Percentiles rank a stretch among this genome's conserved stretches.
Conservation (phyloP, 2,113 vertebrate genomes). For the Origma solitaria region DNA sequence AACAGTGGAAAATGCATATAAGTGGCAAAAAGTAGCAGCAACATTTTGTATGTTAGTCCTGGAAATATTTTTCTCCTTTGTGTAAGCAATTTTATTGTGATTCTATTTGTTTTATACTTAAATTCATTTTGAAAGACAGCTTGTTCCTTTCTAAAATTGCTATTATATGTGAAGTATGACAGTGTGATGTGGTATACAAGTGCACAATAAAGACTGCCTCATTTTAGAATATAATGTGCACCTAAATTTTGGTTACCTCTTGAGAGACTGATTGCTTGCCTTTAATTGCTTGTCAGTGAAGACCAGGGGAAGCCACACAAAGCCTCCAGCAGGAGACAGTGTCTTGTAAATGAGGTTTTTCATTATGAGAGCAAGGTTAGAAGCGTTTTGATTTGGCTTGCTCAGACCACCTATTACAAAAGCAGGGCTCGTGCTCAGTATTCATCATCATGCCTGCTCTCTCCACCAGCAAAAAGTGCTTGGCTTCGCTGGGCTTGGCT, state of each 20-base stretch:
- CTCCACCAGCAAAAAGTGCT: not conserved
- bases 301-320: not conserved
- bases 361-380: not conserved
- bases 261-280: not conserved
- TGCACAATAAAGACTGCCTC: not conserved
- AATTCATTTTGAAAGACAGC: not conserved
- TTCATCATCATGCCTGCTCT: not conserved
- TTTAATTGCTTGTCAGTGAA: not conserved
- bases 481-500: not conserved
- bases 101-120: not conserved
- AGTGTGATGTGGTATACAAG: not conserved
- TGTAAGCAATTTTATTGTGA: not conserved
- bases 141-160: not conserved
- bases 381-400: not conserved
- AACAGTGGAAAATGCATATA: not conserved
- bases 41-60: not conserved
- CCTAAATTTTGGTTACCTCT: not conserved
- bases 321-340: not conserved
- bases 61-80: not conserved
- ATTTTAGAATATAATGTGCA: not conserved
- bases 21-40: not conserved
- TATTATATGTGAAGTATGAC: not conserved
- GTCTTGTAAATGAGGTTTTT: not conserved
- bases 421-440: not conserved
- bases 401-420: not conserved